A percentile compares a stretch with the other conserved stretches of the same genome.
Evolutionary conservation across 2,888 invertebrate species (phyloP).

Genomic region (Formica aserva): DNA sequence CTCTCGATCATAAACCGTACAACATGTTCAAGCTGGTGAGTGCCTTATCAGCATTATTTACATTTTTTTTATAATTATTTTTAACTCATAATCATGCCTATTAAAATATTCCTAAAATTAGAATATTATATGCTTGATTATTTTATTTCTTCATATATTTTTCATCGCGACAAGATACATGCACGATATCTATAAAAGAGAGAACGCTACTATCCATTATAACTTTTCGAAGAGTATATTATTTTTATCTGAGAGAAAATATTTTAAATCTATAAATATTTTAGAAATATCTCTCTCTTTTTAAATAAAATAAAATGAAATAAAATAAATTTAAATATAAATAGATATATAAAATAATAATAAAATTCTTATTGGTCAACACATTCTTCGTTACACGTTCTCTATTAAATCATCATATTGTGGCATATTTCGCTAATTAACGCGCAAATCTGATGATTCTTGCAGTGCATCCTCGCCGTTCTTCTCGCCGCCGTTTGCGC

Average conservation of each 20-base stretch:
- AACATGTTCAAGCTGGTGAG: constrained; percentile 87
- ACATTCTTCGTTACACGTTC: too few species aligned
- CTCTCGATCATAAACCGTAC: constrained; percentile 64
- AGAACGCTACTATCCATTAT: too few species aligned
- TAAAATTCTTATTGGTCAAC: background rate
- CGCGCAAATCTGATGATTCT: background rate
- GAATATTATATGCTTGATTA: background rate
- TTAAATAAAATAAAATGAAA: background rate
- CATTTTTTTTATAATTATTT: background rate
- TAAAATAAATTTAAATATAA: background rate
- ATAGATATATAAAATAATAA: background rate
- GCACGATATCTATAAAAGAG: background rate
- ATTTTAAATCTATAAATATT: background rate
- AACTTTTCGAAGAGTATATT: background rate
- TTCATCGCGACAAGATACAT: background rate
- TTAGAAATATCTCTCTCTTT: background rate
- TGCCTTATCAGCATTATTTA: constrained; percentile 49
- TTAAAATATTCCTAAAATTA: background rate
- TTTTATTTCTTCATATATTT: background rate
- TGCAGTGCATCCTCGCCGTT: constrained; percentile 83
- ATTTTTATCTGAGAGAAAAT: background rate
- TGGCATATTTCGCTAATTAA: background rate
- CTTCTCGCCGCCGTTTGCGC: constrained; percentile 84
- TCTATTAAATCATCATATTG: background rate
- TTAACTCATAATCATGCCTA: background rate